Evolutionary conservation across 2,797 vertebrate genomes (phyloP).

Genomic region (Meda fulgida): DNA sequence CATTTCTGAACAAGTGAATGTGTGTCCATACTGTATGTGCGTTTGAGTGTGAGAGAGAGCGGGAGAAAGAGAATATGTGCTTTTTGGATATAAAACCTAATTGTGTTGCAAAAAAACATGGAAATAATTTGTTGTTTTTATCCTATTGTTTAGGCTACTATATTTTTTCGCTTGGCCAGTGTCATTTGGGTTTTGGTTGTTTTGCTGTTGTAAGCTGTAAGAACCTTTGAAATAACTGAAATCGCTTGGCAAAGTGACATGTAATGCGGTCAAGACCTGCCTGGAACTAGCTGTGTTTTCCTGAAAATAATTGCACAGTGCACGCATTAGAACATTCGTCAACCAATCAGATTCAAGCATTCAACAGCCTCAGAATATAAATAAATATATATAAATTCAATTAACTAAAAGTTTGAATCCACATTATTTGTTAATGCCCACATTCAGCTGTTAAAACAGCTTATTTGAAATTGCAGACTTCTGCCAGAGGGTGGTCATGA

Average conservation of each 20-base stretch:
- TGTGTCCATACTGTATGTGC: background rate
- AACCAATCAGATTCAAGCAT: background rate
- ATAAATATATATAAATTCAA: background rate
- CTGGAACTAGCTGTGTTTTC: background rate
- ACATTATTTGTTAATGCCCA: slow-evolving; percentile 18
- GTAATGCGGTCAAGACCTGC: background rate
- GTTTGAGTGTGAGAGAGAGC: background rate
- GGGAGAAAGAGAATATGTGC: background rate
- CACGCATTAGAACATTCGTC: background rate
- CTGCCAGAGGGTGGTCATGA: slow-evolving; percentile 14
- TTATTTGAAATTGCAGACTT: slow-evolving; percentile 12
- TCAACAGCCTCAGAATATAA: background rate
- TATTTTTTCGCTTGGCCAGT: background rate
- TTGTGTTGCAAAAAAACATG: background rate
- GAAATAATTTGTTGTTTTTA: background rate
- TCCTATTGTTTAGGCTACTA: background rate
- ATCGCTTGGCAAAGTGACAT: background rate
- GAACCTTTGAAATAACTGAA: background rate
- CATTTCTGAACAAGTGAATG: background rate
- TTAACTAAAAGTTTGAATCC: background rate
- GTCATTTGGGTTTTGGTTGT: background rate
- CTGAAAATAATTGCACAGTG: background rate
- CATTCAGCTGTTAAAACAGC: slow-evolving; percentile 17
- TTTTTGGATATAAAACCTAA: background rate
- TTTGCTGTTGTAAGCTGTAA: background rate